These are phyloP conservation scores for Onychomys torridus DNA, from an alignment of 2,797 vertebrate species.

Conservation along the genomic window DNA sequence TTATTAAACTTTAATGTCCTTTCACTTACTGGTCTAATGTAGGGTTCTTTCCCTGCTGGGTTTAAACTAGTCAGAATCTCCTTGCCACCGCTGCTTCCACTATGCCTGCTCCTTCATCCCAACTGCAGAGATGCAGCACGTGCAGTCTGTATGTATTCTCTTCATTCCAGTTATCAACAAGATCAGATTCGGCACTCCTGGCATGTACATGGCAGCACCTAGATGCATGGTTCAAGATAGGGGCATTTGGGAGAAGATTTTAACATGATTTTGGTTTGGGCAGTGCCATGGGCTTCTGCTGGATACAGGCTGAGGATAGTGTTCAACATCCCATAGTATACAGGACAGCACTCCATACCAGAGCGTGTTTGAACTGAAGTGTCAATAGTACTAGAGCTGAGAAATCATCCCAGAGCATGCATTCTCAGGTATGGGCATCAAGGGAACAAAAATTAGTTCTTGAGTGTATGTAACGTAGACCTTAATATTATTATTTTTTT, in stretches of 20 bases:
- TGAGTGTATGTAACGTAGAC: not conserved
- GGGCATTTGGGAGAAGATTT: not conserved
- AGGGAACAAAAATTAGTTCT: not conserved
- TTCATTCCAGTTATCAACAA: not conserved
- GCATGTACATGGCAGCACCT: not conserved
- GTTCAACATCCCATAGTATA: not conserved
- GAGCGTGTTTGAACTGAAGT: not conserved
- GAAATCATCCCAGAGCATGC: not conserved
- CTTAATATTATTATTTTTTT: not conserved
- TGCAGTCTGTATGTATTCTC: not conserved
- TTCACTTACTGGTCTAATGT: constrained; percentile 61
- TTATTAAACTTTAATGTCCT: constrained; percentile 68
- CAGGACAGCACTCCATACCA: not conserved
- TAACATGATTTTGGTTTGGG: not conserved
- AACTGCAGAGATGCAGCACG: not conserved
- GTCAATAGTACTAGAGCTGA: not conserved
- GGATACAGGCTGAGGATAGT: not conserved
- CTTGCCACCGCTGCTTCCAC: not conserved
- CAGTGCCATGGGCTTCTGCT: not conserved
- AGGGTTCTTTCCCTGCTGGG: constrained; percentile 6
- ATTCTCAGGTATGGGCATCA: not conserved
- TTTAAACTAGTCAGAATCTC: not conserved
- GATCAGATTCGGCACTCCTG: not conserved
- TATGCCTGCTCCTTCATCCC: not conserved
- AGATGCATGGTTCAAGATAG: not conserved